phyloP scores from a whole-genome alignment of 2,888 invertebrate genomes.

The Drosophila meridionalis region DNA sequence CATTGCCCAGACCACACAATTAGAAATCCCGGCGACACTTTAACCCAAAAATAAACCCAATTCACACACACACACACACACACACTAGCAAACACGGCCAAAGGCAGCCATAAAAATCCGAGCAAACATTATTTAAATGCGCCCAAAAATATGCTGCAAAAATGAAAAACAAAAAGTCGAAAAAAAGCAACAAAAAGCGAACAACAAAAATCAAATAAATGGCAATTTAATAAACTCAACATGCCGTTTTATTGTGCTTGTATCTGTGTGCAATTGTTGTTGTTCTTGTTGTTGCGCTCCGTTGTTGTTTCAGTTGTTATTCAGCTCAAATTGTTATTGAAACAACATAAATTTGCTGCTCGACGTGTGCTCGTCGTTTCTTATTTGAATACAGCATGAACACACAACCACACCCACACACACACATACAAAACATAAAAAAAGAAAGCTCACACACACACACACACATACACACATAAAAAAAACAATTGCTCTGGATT shows the following conservation, averaged over 20 bases:
- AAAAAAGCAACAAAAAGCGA: constrained; percentile 33
- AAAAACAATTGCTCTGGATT: constrained; percentile 61
- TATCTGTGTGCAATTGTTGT: constrained; percentile 33
- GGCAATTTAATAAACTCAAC: constrained; percentile 80
- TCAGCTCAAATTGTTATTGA: constrained; percentile 74
- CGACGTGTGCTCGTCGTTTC: constrained; percentile 61
- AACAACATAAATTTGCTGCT: constrained; percentile 72
- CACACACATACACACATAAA: constrained; percentile 11
- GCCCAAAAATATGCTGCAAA: constrained; percentile 63
- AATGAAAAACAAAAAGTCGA: constrained; percentile 26
- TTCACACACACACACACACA: constrained; percentile 25
- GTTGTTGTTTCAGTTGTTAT: constrained; percentile 40
- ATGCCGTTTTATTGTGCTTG: constrained; percentile 61
- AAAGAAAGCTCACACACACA: constrained; percentile 7
- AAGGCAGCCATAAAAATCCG: constrained; percentile 60
- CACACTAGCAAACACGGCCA: constrained; percentile 27
- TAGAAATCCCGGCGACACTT: constrained; percentile 57
- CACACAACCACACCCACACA: constrained; percentile 2
- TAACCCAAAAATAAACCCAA: constrained; percentile 58
- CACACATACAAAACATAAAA: constrained; percentile 6
- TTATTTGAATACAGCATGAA: constrained; percentile 61
- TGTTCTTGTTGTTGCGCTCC: constrained; percentile 27
- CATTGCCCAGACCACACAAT: constrained; percentile 48
- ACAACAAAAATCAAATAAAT: constrained; percentile 76
- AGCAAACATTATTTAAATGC: constrained; percentile 74